Evolutionary conservation across 1,140 invertebrate genomes (phyloP).

Genomic region (Triops longicaudatus): DNA sequence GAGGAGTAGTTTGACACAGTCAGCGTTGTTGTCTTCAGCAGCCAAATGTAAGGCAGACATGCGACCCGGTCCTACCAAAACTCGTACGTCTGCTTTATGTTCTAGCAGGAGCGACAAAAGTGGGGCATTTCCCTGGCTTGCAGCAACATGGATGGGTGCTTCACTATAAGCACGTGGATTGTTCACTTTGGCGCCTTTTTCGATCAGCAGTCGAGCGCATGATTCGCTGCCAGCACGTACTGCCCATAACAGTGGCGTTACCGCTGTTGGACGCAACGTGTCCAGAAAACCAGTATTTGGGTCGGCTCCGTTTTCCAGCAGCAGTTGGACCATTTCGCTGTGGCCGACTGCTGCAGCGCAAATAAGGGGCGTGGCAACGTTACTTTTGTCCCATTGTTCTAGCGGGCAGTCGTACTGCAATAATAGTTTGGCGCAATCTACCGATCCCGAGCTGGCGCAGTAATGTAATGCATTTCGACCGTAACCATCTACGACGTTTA

Average conservation of each 20-base stretch:
- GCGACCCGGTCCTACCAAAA: constrained; percentile 52
- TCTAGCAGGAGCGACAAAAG: constrained; percentile 59
- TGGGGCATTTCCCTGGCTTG: constrained; percentile 55
- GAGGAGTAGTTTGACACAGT: constrained; percentile 41
- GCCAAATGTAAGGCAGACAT: constrained; percentile 67
- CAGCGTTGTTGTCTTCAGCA: constrained; percentile 45
- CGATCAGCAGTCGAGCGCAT: constrained; percentile 56
- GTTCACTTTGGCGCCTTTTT: constrained; percentile 61
- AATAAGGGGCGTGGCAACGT: constrained; percentile 57
- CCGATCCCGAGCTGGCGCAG: constrained; percentile 45
- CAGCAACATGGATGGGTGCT: constrained; percentile 72
- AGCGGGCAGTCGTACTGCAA: constrained; percentile 53
- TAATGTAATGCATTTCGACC: constrained; percentile 9
- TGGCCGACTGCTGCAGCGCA: constrained; percentile 60
- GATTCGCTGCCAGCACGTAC: constrained; percentile 57
- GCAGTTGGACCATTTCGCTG: constrained; percentile 46
- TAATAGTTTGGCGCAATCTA: constrained; percentile 53
- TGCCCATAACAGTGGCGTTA: constrained; percentile 61
- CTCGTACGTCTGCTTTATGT: constrained; percentile 64
- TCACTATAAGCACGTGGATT: constrained; percentile 60
- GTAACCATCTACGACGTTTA: background rate
- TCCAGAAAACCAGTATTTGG: constrained; percentile 57
- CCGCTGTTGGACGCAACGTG: constrained; percentile 38
- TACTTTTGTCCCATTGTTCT: constrained; percentile 53
- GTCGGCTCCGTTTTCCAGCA: constrained; percentile 57